A percentile compares a stretch with the other conserved stretches of the same genome.
Conservation (phyloP, 2,797 vertebrate genomes). For the Okamejei kenojei region DNA sequence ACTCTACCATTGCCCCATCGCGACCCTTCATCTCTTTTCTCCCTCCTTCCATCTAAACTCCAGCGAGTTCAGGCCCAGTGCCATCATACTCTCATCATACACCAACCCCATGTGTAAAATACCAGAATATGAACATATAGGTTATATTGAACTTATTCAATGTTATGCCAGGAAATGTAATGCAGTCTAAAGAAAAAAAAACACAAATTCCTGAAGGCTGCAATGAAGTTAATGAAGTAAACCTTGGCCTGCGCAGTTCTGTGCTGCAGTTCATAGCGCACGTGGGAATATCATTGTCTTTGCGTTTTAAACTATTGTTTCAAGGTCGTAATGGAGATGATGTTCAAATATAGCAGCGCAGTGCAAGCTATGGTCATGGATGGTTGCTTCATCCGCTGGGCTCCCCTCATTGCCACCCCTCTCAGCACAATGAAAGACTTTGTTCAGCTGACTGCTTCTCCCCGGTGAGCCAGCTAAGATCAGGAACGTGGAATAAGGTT, state of each 20-base stretch:
- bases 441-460: not conserved
- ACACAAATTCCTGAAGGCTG: not conserved
- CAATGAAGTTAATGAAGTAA: not conserved
- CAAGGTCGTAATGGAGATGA: not conserved
- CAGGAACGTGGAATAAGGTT: not conserved
- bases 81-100: no score
- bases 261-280: not conserved
- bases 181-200: not conserved
- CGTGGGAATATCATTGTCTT: not conserved
- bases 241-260: not conserved
- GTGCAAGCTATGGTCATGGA: not conserved
- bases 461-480: not conserved
- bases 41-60: no score
- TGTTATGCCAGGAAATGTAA: not conserved
- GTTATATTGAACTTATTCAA: not conserved
- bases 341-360: not conserved
- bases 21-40: no score
- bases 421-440: not conserved
- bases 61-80: no score
- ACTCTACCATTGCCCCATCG: no score
- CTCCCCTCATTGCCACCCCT: not conserved
- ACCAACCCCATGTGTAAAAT: no score
- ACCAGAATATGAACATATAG: not conserved
- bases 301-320: not conserved
- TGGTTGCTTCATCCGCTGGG: slow-evolving; percentile 12